These are phyloP conservation scores for Agelas oroides DNA, from an alignment of 37 sponge, comb jelly and placozoan species.

Conservation along the genomic window DNA sequence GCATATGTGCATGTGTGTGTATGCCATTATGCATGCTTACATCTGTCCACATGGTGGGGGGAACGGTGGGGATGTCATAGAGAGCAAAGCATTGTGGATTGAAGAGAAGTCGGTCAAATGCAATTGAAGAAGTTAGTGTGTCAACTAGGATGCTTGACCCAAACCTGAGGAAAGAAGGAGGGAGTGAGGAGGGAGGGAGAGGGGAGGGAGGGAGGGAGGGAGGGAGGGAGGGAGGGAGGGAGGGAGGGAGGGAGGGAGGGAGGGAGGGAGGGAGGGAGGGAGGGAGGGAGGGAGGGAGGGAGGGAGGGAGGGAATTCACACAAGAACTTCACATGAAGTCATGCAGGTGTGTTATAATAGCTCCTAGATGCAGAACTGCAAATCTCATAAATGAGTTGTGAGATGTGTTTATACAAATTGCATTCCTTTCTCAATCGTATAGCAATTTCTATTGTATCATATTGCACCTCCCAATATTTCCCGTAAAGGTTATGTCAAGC, in stretches of 20 bases:
- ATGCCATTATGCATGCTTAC: conserved; percentile 19
- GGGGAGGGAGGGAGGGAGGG: background rate
- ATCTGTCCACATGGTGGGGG: conserved; percentile 57
- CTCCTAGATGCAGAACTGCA: too few species aligned
- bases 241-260: too few species aligned
- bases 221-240: too few species aligned
- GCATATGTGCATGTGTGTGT: background rate
- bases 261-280: too few species aligned
- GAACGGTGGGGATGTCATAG: conserved; percentile 14
- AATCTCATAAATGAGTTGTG: too few species aligned
- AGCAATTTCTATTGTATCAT: too few species aligned
- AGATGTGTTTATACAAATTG: too few species aligned
- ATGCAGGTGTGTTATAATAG: too few species aligned
- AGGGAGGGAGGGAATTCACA: too few species aligned
- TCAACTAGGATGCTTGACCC: conserved; percentile 38
- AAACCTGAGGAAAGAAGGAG: conserved; percentile 21
- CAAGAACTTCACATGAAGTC: too few species aligned
- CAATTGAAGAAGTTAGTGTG: background rate
- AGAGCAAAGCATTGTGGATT: conserved; percentile 62
- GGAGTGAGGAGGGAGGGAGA: background rate
- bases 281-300: too few species aligned
- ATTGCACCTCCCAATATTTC: conserved; percentile 59
- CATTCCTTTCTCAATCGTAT: too few species aligned
- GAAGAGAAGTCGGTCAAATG: conserved; percentile 10
- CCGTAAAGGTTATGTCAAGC: conserved; percentile 23